Evolutionary conservation across 1,140 invertebrate species (phyloP), one percentile per base, ranked within the genome.

Genomic region (Aphidius gifuensis): DNA sequence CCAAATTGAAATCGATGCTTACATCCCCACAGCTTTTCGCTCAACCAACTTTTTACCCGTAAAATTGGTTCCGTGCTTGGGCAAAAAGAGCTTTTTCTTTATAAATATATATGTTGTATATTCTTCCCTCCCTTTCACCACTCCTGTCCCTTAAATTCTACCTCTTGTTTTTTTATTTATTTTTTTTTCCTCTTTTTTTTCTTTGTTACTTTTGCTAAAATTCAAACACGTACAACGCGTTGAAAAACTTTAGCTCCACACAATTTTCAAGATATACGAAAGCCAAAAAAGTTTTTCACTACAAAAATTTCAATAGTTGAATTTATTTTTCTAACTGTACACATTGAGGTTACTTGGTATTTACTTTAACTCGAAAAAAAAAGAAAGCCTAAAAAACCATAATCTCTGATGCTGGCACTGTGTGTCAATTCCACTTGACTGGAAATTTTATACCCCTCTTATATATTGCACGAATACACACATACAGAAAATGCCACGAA

Each of bases 311-410:
- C 69, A 69, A 69, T 69, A 69, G 71, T 61, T 71, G 71, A 72
- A 76, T 77, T 78, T 78, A 73, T 78, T 77, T 77, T 75, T 78
- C 66, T 65, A 62, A 66, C 23, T 32, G 23, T 32, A 32, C 23
- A 32, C 4, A 32, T 32, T 32, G 23, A 32, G 23, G 23, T 32
- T 32, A 32, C 46, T 67, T 42, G 74, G 66, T 73, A 75, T 78
- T 76, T 73, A 74, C 73, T 74, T 75, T 74, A 72, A 58, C 68
- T 51, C 65, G 61, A 60, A 61, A 66, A 32, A 32, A 32, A 32
- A 32, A 32, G 4, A 32, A 32, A 3, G 23, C 23, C 23, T 32
- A 32, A 32, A 32, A 32, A 32, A 32, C 23, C 23, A 32, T 32
- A 32, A 32, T 32, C 23, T 32, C 23, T 62, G 56, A 49, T 23